phyloP scores from a whole-genome alignment of 2,113 vertebrate species.

The Tupaia chinensis region DNA sequence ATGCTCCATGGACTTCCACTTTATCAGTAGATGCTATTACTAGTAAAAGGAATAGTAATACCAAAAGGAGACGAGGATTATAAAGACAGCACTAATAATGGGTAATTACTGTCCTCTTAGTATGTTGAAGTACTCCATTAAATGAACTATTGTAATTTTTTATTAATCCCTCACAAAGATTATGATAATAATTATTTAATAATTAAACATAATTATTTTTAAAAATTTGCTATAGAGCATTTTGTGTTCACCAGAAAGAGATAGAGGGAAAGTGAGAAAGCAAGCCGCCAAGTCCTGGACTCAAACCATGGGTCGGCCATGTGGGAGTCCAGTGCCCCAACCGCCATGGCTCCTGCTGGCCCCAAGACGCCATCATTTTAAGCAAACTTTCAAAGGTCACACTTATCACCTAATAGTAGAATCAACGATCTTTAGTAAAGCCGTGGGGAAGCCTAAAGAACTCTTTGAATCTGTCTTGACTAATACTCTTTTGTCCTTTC shows the following conservation, averaged over 20 bases:
- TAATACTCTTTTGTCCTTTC: conserved; percentile 30
- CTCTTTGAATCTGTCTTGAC: background rate
- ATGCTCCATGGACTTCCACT: background rate
- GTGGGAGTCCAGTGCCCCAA: too few relatives aligned
- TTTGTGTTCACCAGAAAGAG: too few relatives aligned
- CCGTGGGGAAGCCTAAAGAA: background rate
- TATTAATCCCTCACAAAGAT: background rate
- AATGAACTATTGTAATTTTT: conserved; percentile 11
- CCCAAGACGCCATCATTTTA: background rate
- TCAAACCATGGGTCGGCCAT: too few relatives aligned
- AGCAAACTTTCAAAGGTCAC: background rate
- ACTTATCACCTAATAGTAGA: background rate
- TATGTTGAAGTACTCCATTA: background rate
- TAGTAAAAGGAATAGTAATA: background rate
- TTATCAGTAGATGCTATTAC: background rate
- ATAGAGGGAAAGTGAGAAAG: too few relatives aligned
- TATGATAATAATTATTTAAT: too few relatives aligned
- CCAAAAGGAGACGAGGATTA: background rate
- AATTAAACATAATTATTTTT: too few relatives aligned
- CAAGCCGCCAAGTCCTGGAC: too few relatives aligned
- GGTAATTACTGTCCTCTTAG: background rate
- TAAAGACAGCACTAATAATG: background rate
- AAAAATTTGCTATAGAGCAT: too few relatives aligned
- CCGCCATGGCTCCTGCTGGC: too few relatives aligned
- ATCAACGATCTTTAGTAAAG: background rate